phyloP scores from a whole-genome alignment of 2,113 vertebrate species.

The Dipodomys spectabilis region DNA sequence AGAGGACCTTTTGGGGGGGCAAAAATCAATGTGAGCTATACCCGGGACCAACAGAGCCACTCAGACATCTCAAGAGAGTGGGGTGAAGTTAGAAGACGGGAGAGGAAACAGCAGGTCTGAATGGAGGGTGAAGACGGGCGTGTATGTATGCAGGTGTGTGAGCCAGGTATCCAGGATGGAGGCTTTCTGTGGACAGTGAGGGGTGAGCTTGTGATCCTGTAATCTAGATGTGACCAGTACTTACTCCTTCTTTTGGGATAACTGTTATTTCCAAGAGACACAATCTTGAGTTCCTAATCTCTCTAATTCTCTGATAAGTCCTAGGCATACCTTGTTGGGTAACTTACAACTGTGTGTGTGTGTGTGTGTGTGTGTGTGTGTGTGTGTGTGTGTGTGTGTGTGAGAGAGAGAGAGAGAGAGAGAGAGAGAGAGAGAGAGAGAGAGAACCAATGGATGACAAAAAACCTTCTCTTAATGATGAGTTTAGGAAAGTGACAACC shows the following conservation, averaged over 20 bases:
- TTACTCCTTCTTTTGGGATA: not conserved
- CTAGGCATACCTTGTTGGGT: accelerated
- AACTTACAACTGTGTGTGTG: not conserved
- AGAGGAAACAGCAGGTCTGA: not conserved
- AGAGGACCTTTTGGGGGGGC: not conserved
- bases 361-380: too few species aligned
- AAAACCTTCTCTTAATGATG: not conserved
- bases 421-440: too few species aligned
- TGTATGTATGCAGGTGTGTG: accelerated
- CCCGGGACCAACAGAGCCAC: not conserved
- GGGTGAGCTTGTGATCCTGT: not conserved
- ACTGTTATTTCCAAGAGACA: not conserved
- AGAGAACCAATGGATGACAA: too few species aligned
- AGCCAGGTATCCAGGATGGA: not conserved
- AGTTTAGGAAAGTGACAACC: not conserved
- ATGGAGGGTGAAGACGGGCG: accelerated
- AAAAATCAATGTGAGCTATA: not conserved
- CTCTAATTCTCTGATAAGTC: not conserved
- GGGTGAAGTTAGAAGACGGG: accelerated
- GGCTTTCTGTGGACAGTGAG: not conserved
- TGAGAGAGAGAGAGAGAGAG: too few species aligned
- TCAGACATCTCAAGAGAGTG: not conserved
- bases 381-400: too few species aligned
- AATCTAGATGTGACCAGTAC: not conserved
- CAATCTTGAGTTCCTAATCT: not conserved